Evolutionary conservation across 1,140 invertebrate genomes (phyloP).

Genomic region (Stegodyphus dumicola): DNA sequence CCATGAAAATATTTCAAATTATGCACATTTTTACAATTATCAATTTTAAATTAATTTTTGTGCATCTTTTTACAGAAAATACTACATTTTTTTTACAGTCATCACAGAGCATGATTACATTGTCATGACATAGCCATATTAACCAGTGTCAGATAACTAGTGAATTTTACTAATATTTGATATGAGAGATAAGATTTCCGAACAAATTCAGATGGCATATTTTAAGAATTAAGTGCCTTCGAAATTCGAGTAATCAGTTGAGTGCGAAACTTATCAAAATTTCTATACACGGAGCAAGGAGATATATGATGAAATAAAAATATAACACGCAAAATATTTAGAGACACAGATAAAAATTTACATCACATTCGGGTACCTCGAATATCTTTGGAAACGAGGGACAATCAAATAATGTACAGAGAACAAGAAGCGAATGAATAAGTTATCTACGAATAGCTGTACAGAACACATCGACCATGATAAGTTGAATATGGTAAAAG

Average conservation of each 20-base stretch:
- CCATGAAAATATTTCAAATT: neutral
- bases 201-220: neutral
- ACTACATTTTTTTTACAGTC: neutral
- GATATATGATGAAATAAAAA: neutral
- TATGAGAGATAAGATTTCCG: conserved; percentile 29
- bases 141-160: conserved; percentile 8
- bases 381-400: conserved; percentile 20
- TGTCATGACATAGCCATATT: conserved; percentile 53
- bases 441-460: conserved; percentile 14
- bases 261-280: neutral
- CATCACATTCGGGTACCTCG: conserved; percentile 28
- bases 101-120: conserved; percentile 55
- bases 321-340: too few species aligned
- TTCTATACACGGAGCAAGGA: neutral
- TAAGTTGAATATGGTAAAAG: conserved; percentile 19
- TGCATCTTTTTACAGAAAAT: neutral
- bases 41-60: neutral
- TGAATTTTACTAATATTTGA: conserved; percentile 9
- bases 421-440: neutral
- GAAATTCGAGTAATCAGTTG: neutral
- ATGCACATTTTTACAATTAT: neutral
- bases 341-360: neutral
- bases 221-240: neutral
- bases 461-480: conserved; percentile 8
- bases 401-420: conserved; percentile 13